Base-by-base conservation (phyloP, 2,888 invertebrate species). In the Rhagium mordax region DNA sequence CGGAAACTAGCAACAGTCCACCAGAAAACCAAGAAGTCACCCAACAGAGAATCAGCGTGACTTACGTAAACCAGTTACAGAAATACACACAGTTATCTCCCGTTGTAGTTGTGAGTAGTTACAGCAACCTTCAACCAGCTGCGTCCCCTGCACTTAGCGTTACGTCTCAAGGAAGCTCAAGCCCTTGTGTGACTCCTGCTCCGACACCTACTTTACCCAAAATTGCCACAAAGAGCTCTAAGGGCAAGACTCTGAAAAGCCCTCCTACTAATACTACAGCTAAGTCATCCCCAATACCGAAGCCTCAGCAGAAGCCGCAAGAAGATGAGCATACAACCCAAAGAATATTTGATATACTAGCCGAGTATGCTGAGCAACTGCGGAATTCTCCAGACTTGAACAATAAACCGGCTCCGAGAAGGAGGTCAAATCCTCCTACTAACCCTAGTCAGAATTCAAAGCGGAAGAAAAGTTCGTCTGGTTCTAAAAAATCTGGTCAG, bases 251-350 rank as follows among this genome's bases (percentile, higher is more conserved):
- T 0, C 90, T 92, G 66, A 91, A 92, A 75, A 88, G 89, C 18
- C 89, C 91, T 0, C 89, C 91, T 0, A 88, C 90, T 2, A 80
- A 78, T 60, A 90, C 91, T 0, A 91, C 89, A 75, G 88, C 92
- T 2, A 87, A 93, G 1, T 91, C 92, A 33, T 91, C 92, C 2
- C 91, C 92, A 2, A 90, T 93, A 29, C 92, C 93, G 4, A 91
- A 92, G 84, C 91, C 91, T 2, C 90, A 91, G 72, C 94, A 94
- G 79, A 95, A 95, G 84, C 94, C 94, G 1, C 91, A 94, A 77
- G 95, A 95, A 88, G 95, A 95, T 81, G 94, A 94, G 83, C 94
- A 94, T 84, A 95, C 95, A 0, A 94, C 94, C 0, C 94, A 94
- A 83, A 89, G 94, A 78, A 95, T 95, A 81, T 92, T 94, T 74